These are phyloP conservation scores for Seriola aureovittata DNA, from an alignment of 2,113 vertebrate genomes.

Conservation along the genomic window DNA sequence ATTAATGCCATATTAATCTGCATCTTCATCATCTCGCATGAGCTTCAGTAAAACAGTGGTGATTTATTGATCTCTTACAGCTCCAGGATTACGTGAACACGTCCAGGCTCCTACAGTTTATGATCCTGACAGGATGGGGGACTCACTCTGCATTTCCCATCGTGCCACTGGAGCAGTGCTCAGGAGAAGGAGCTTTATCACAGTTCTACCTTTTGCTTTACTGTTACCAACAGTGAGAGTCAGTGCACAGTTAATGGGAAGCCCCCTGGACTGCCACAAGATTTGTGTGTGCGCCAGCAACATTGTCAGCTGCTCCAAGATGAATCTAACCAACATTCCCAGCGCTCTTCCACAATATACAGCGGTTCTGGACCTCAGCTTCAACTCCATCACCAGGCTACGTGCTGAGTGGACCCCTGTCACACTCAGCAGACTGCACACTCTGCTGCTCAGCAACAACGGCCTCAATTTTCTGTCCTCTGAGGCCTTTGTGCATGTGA, in stretches of 20 bases:
- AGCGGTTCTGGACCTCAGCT: slow-evolving; percentile 92
- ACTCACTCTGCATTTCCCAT: slow-evolving; percentile 23
- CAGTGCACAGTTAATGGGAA: slow-evolving; percentile 45
- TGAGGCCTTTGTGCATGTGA: slow-evolving; percentile 90
- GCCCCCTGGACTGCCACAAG: slow-evolving; percentile 84
- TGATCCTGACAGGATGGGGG: slow-evolving; percentile 54
- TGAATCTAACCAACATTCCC: slow-evolving; percentile 85
- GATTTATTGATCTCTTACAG: slow-evolving; percentile 55
- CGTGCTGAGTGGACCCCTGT: slow-evolving; percentile 88
- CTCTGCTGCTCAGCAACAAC: slow-evolving; percentile 92
- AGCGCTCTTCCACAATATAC: slow-evolving; percentile 86
- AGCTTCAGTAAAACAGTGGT: not conserved
- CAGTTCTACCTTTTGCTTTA: slow-evolving; percentile 66
- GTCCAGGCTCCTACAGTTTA: slow-evolving; percentile 11
- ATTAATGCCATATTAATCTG: not conserved
- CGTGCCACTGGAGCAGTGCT: not conserved
- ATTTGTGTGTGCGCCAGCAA: slow-evolving; percentile 95
- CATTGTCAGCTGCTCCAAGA: slow-evolving; percentile 94
- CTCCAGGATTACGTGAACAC: slow-evolving; percentile 11
- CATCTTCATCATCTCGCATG: slow-evolving; percentile 6
- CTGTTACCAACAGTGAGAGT: slow-evolving; percentile 25
- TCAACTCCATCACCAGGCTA: slow-evolving; percentile 89
- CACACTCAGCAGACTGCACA: slow-evolving; percentile 86
- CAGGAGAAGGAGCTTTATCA: slow-evolving; percentile 46
- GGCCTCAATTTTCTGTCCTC: slow-evolving; percentile 92